Evolutionary conservation across 2,797 vertebrate genomes (phyloP), one percentile per base, ranked within the genome.

Genomic region (Macroramphosus scolopax): DNA sequence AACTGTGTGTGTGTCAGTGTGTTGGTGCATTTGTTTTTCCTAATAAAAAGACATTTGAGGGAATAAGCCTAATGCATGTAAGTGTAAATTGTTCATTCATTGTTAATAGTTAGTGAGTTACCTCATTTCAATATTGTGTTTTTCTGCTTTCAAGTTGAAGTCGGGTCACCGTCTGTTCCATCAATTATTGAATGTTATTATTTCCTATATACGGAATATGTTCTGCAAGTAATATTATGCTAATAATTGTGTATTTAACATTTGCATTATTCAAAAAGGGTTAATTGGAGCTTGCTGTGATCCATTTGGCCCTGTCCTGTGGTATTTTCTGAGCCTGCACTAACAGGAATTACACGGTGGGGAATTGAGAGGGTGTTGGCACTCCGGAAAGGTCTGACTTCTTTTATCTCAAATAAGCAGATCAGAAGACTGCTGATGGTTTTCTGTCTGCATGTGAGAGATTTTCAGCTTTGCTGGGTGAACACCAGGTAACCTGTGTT

Each of bases 401-500:
- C 41, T 82, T 75, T 71, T 72, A 78, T 82, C 76, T 78, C 46
- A 73, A 66, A 75, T 71, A 68, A 77, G 64, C 49, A 57, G 63
- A 75, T 79, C 68, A 54, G 63, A 72, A 53, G 54, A 42, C 52
- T 43, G 52, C 69, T 63, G 55, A 47, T 62, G 73, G 51, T 64
- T 69, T 66, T 54, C 71, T 75, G 75, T 72, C 48, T 66, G 51
- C n/a, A n/a, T n/a, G n/a, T n/a, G n/a, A n/a, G n/a, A 67, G 45
- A 68, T 56, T 56, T 73, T 63, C 42, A 35, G 37, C 61, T 57
- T 17, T 31, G 42, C 32, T 49, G 59, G 62, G 38, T 63, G 36
- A 51, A 16, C 11, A 28, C 42, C 22, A 5, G 34, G 28, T 49
- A 43, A 69, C 24, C 42, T 25, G 7, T 65, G 55, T 52, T 60